Evolutionary conservation across 1,140 invertebrate genomes (phyloP), one percentile per base, ranked within the genome.

Genomic region (Pararge aegeria): DNA sequence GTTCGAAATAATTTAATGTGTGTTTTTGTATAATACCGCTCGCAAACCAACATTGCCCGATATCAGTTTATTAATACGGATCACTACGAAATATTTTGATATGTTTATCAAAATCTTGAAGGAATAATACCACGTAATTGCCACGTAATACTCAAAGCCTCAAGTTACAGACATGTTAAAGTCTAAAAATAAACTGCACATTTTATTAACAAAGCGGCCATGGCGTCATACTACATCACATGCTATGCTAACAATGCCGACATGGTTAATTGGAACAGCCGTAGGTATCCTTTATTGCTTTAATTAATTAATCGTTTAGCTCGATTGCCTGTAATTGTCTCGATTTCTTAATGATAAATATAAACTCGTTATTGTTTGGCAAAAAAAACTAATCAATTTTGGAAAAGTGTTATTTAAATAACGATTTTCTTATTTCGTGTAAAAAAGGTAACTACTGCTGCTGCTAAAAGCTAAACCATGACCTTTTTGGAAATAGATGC

Each of bases 271-370:
- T 68, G 58, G 64, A 60, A 61, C 57, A 64, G 57, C 54, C 53
- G 55, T 54, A 68, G 55, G 52, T 59, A 59, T 68, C 58, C 64
- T 65, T 65, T 50, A 68, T 68, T 68, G 63, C 16, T 58, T 64
- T 68, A 64, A 68, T 68, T 68, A 65, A 66, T 66, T 66, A 66
- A 66, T 55, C 50, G 59, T 53, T 66, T 66, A 59, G 60, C 48
- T 64, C 64, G 53, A 55, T 55, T 61, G 59, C 37, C 54, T 37
- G 30, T 55, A 48, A 55, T 61, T 52, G 50, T 37, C 15, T 12
- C 46, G 53, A 61, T 61, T 61, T 61, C 34, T 51, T 15, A 12
- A 40, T 19, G 40, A 15, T 38, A 48, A 48, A 30, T 34, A 15
- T 34, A 30, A 27, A 16, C 16, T 20, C 18, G 29, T 15, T 1